These are phyloP conservation scores for Ctenodactylus gundi DNA, from an alignment of 2,113 vertebrate species.

Conservation along the genomic window DNA sequence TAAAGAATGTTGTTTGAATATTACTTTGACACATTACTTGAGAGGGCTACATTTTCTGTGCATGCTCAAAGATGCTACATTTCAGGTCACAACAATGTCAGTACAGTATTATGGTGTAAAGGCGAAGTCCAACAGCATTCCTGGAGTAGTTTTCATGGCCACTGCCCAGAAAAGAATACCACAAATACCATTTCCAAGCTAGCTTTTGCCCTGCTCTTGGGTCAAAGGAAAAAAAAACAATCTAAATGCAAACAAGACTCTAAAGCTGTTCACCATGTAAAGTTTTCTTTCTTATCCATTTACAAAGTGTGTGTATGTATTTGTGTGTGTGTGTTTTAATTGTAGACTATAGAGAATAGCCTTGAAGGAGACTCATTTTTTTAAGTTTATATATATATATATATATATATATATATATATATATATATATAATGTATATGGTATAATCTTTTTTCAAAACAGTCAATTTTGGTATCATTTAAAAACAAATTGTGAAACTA, in stretches of 20 bases:
- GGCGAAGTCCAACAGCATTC: slow-evolving; percentile 1
- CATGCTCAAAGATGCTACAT: neutral
- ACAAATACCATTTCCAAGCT: neutral
- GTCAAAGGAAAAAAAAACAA: neutral
- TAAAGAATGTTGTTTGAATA: neutral
- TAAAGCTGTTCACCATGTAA: neutral
- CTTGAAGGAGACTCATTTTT: neutral
- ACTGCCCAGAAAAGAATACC: slow-evolving; percentile 1
- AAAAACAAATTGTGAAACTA: neutral
- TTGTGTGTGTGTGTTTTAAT: neutral
- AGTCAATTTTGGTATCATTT: neutral
- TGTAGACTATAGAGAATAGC: neutral
- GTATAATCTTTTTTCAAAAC: neutral
- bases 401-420: neutral
- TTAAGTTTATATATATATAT: neutral
- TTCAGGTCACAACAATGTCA: neutral
- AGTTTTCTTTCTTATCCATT: neutral
- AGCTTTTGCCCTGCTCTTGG: neutral
- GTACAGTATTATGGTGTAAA: neutral
- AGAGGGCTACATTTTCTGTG: neutral
- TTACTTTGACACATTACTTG: neutral
- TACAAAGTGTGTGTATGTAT: neutral
- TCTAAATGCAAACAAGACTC: neutral
- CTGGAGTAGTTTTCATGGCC: neutral
- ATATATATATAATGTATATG: neutral